phyloP scores from a whole-genome alignment of 2,888 invertebrate species.

The Chymomyza fuscimana region DNA sequence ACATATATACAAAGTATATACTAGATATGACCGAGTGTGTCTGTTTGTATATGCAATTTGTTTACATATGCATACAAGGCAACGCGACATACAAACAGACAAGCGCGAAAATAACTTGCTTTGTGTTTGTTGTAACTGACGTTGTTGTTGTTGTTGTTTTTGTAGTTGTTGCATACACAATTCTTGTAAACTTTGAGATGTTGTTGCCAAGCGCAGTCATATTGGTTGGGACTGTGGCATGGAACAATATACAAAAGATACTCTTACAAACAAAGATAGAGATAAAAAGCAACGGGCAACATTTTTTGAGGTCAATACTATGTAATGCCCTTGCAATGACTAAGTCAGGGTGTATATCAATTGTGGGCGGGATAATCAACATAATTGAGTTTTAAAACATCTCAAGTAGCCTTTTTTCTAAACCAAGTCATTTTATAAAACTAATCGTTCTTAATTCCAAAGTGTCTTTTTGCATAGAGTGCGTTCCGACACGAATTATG shows the following conservation, averaged over 20 bases:
- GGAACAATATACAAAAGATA: conserved; percentile 1
- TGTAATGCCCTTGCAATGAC: no score
- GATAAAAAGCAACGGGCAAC: background rate
- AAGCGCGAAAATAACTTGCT: background rate
- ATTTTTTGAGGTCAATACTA: background rate
- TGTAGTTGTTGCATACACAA: conserved; percentile 21
- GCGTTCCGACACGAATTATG: no score
- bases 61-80: conserved; percentile 39
- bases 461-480: no score
- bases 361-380: no score
- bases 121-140: conserved; percentile 6
- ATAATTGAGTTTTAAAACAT: no score
- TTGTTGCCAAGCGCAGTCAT: conserved; percentile 4
- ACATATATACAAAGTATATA: no score
- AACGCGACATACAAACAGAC: conserved; percentile 13
- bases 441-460: no score
- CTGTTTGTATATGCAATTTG: conserved; percentile 40
- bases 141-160: conserved; percentile 29
- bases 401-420: no score
- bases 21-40: conserved; percentile 20
- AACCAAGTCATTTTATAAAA: no score
- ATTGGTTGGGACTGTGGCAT: background rate
- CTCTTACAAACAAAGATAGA: background rate
- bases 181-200: conserved; percentile 2
- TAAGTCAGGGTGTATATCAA: no score